Evolutionary conservation across 2,797 vertebrate genomes (phyloP).

Genomic region (Enteromius radiatus): DNA sequence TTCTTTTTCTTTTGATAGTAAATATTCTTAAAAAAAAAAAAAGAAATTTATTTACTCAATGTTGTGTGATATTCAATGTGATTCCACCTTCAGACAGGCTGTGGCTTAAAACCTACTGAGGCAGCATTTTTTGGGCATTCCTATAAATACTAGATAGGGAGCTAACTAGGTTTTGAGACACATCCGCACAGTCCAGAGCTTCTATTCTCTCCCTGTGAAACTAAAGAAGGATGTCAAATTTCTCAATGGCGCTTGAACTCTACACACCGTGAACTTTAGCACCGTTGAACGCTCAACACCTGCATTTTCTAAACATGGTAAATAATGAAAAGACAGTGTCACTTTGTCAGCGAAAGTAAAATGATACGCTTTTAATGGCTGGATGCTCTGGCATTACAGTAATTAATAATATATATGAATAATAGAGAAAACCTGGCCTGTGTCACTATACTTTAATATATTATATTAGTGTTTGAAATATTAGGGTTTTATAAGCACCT

Average conservation of each 20-base stretch:
- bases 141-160: not conserved
- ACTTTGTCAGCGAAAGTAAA: slow-evolving; percentile 21
- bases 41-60: not conserved
- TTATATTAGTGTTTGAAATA: not conserved
- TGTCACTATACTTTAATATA: not conserved
- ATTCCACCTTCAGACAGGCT: not conserved
- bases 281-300: slow-evolving; percentile 16
- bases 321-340: slow-evolving; percentile 29
- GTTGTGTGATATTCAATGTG: not conserved
- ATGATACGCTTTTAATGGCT: slow-evolving; percentile 21
- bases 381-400: slow-evolving; percentile 5
- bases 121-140: not conserved
- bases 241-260: slow-evolving; percentile 5
- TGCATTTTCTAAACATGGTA: slow-evolving; percentile 16
- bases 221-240: not conserved
- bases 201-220: not conserved
- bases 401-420: slow-evolving; percentile 10
- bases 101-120: not conserved
- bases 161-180: not conserved
- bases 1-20: not conserved
- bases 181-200: not conserved
- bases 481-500: not conserved
- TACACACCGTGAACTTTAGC: slow-evolving; percentile 35
- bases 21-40: no score
- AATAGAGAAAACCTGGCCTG: not conserved